Conservation (phyloP, 2,797 vertebrate species). For the Tragelaphus eurycerus region DNA sequence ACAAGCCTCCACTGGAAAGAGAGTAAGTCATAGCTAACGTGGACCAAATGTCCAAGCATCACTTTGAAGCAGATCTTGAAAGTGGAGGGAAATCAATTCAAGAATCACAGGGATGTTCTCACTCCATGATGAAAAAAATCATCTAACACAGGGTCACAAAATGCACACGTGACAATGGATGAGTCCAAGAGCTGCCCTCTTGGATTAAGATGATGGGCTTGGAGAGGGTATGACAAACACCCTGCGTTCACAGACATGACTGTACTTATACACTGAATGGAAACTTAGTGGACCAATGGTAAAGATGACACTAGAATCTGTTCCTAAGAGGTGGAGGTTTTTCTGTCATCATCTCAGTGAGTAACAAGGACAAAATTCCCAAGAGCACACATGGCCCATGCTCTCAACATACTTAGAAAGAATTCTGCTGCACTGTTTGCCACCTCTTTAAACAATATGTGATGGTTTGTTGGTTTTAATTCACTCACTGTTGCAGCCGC, state of each 20-base stretch:
- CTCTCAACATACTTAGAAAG: not conserved
- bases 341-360: conserved; percentile 63
- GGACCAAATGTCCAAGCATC: not conserved
- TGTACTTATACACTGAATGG: conserved; percentile 60
- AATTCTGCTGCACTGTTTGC: conserved; percentile 68
- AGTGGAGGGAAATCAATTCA: not conserved
- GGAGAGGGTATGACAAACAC: not conserved
- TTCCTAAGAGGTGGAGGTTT: conserved; percentile 76
- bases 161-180: not conserved
- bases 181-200: not conserved
- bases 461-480: conserved; percentile 66
- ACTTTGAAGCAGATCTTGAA: not conserved
- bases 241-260: not conserved
- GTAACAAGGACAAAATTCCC: conserved; percentile 34
- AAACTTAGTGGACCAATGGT: conserved; percentile 59
- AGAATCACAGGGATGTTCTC: conserved; percentile 15
- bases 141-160: not conserved
- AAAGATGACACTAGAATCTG: conserved; percentile 72
- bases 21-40: not conserved
- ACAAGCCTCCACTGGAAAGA: not conserved
- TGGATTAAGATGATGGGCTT: not conserved
- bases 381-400: conserved; percentile 6
- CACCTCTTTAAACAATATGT: conserved; percentile 73
- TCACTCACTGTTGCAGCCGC: conserved; percentile 87
- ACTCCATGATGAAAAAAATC: not conserved